These are phyloP conservation scores for Eufriesea mexicana DNA, from an alignment of 1,140 invertebrate genomes.

Conservation along the genomic window DNA sequence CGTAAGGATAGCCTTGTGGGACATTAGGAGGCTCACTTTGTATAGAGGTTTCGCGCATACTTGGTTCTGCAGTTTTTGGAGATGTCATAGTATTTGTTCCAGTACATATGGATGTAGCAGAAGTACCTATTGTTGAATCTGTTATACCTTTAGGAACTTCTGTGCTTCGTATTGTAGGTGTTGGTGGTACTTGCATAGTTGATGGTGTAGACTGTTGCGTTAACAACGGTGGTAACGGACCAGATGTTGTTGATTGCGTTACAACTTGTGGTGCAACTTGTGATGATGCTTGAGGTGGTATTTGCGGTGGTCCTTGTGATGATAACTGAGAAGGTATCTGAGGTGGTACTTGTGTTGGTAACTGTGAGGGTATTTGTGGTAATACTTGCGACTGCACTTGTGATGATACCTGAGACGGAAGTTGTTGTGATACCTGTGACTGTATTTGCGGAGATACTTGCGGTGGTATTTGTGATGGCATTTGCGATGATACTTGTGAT, in stretches of 20 bases:
- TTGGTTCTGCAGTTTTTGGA: slow-evolving; percentile 57
- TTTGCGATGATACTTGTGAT: slow-evolving; percentile 1
- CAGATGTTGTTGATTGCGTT: slow-evolving; percentile 37
- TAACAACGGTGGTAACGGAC: slow-evolving; percentile 43
- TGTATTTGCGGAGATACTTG: slow-evolving; percentile 15
- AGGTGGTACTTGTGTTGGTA: slow-evolving; percentile 55
- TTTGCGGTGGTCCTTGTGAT: slow-evolving; percentile 25
- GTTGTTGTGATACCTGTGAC: background rate
- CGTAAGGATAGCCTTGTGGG: slow-evolving; percentile 78
- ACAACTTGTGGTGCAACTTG: slow-evolving; percentile 41
- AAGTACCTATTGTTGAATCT: slow-evolving; percentile 39
- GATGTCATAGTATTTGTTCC: slow-evolving; percentile 59
- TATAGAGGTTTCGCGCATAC: slow-evolving; percentile 56
- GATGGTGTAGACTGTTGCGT: slow-evolving; percentile 46
- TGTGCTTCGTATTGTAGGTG: slow-evolving; percentile 52
- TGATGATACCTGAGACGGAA: background rate
- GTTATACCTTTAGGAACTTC: slow-evolving; percentile 52
- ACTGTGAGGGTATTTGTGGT: slow-evolving; percentile 50
- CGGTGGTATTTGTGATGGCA: slow-evolving; percentile 37
- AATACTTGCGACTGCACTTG: slow-evolving; percentile 14
- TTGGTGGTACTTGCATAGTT: slow-evolving; percentile 51
- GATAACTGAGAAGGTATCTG: slow-evolving; percentile 51
- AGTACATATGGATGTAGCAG: slow-evolving; percentile 52
- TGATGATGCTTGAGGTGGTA: slow-evolving; percentile 63
- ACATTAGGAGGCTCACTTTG: slow-evolving; percentile 68